Percentiles rank a stretch among this genome's conserved stretches.
Conservation (phyloP, 2,888 invertebrate genomes). For the Ectemnius lituratus region DNA sequence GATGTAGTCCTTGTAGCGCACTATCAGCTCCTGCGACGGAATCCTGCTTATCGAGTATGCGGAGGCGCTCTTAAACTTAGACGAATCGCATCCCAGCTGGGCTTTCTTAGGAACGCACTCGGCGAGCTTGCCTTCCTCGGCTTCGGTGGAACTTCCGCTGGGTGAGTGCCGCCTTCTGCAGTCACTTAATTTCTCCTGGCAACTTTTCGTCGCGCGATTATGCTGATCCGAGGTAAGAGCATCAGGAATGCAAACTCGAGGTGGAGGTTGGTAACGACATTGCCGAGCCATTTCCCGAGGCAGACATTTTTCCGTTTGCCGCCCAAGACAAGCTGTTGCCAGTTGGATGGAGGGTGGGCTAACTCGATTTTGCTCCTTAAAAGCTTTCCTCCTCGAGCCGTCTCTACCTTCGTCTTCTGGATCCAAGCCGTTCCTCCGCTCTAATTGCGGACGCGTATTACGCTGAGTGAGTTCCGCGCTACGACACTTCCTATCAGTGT, state of each 20-base stretch:
- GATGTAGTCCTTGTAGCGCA: constrained; percentile 45
- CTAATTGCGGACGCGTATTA: neutral
- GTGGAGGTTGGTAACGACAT: neutral
- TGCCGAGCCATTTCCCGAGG: neutral
- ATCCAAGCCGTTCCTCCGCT: constrained; percentile 38
- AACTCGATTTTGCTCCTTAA: neutral
- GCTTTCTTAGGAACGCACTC: neutral
- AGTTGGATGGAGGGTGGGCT: neutral
- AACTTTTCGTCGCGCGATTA: too few relatives aligned
- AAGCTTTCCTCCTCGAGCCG: neutral
- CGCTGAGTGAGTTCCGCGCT: too few relatives aligned
- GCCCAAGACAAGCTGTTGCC: neutral
- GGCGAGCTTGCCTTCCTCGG: neutral
- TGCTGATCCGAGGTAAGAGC: too few relatives aligned
- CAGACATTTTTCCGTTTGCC: neutral
- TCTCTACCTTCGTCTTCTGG: neutral
- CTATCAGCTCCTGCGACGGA: constrained; percentile 40
- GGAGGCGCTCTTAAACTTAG: neutral
- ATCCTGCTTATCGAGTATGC: neutral
- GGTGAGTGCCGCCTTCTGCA: too few relatives aligned
- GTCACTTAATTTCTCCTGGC: too few relatives aligned
- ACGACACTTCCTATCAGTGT: too few relatives aligned
- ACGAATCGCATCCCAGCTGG: too few relatives aligned
- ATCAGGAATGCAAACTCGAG: too few relatives aligned
- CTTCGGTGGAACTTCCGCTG: too few relatives aligned